Conservation (phyloP, 2,888 invertebrate genomes). For the Augiades crinisus region DNA sequence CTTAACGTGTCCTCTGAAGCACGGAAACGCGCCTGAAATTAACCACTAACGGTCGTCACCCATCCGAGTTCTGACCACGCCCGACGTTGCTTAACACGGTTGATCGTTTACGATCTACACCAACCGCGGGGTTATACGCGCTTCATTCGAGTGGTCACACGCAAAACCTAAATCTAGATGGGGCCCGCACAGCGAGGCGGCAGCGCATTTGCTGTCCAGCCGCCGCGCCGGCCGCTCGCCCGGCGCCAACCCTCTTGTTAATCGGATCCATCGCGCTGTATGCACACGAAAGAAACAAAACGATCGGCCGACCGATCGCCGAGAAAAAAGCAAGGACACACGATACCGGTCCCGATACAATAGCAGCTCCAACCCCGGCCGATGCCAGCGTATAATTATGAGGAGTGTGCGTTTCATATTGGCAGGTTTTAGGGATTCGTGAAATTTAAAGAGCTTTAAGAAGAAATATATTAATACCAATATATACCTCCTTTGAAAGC, state of each 20-base stretch:
- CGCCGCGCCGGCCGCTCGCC: conserved; percentile 46
- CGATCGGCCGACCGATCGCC: conserved; percentile 36
- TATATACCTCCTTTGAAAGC: background rate
- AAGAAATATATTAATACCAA: background rate
- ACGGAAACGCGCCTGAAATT: too few species aligned
- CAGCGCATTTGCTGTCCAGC: conserved; percentile 64
- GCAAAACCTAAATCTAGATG: conserved; percentile 50
- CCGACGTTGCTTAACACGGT: too few species aligned
- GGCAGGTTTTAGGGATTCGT: background rate
- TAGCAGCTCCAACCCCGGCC: conserved; percentile 29
- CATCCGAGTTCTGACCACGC: too few species aligned
- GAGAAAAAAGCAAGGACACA: conserved; percentile 51
- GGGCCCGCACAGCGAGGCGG: conserved; percentile 46
- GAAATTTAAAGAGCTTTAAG: background rate
- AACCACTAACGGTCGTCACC: too few species aligned
- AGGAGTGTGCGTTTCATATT: background rate
- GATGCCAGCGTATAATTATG: background rate
- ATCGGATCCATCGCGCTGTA: conserved; percentile 64
- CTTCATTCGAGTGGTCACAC: conserved; percentile 17
- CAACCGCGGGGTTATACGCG: too few species aligned
- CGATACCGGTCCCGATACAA: conserved; percentile 54
- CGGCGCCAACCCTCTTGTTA: conserved; percentile 74
- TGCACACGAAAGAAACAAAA: conserved; percentile 54
- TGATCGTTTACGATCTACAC: too few species aligned
- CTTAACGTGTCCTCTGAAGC: too few species aligned